phyloP scores from a whole-genome alignment of 2,888 invertebrate genomes.

The Cryptus viduatorius region DNA sequence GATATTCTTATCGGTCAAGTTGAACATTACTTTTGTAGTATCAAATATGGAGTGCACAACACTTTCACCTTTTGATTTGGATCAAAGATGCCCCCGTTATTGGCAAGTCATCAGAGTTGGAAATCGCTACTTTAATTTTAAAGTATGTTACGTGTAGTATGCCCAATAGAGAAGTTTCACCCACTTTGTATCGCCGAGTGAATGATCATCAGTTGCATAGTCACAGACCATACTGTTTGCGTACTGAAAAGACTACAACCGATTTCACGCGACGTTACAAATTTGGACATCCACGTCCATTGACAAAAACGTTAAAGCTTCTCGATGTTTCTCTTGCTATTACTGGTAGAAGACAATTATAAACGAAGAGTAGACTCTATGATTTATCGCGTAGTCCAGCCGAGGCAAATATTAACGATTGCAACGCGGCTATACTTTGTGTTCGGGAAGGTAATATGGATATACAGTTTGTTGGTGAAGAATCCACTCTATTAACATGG shows the following conservation, averaged over 20 bases:
- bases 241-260: conserved; percentile 27
- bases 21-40: conserved; percentile 65
- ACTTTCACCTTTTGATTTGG: conserved; percentile 75
- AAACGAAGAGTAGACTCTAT: conserved; percentile 73
- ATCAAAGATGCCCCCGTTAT: conserved; percentile 74
- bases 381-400: conserved; percentile 71
- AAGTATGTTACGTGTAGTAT: conserved; percentile 56
- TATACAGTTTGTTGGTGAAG: too few relatives aligned
- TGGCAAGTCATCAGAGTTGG: conserved; percentile 69
- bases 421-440: conserved; percentile 73
- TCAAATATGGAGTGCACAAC: conserved; percentile 69
- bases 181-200: conserved; percentile 11
- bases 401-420: conserved; percentile 73
- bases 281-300: too few relatives aligned
- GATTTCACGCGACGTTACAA: too few relatives aligned
- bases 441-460: conserved; percentile 71
- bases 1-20: conserved; percentile 68
- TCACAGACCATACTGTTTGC: conserved; percentile 39
- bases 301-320: conserved; percentile 59
- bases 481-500: too few relatives aligned
- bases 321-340: conserved; percentile 73
- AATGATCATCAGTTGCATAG: conserved; percentile 29
- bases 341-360: conserved; percentile 72
- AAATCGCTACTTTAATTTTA: conserved; percentile 71
- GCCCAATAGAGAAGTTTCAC: conserved; percentile 22